These are phyloP conservation scores for Eubucco bourcierii DNA, from an alignment of 2,113 vertebrate species.

Conservation along the genomic window DNA sequence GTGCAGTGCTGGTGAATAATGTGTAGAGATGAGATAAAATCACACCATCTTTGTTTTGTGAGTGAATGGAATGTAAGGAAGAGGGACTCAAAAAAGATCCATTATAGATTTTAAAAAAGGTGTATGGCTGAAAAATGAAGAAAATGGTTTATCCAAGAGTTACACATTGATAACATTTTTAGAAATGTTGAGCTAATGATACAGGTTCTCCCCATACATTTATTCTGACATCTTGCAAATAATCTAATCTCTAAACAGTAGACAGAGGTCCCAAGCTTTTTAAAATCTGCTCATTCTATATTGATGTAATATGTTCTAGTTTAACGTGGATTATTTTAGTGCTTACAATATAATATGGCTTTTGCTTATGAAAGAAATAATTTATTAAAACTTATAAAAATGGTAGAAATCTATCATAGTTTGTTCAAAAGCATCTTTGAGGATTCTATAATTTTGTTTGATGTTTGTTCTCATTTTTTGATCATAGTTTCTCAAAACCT, in stretches of 20 bases:
- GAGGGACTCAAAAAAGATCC: not conserved
- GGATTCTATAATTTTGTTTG: constrained; percentile 21
- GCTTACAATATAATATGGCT: not conserved
- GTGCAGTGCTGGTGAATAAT: not conserved
- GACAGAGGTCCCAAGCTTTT: not conserved
- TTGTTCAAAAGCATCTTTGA: constrained; percentile 11
- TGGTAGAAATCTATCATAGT: not conserved
- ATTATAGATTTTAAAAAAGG: not conserved
- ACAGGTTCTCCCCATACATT: not conserved
- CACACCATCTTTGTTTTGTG: not conserved
- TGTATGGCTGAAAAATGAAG: not conserved
- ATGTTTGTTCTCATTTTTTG: constrained; percentile 31
- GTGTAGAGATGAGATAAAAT: not conserved
- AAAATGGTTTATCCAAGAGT: not conserved
- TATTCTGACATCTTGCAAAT: not conserved
- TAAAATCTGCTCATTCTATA: not conserved
- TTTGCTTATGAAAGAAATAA: not conserved
- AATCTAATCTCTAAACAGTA: not conserved
- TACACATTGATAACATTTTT: not conserved
- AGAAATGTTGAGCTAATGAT: not conserved
- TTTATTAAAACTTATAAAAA: not conserved
- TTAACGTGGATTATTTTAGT: not conserved
- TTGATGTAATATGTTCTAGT: not conserved
- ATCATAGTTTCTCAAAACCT: constrained; percentile 3
- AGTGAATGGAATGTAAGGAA: not conserved